Percentiles rank a stretch among this genome's conserved stretches.
Evolutionary conservation across 2,113 vertebrate genomes (phyloP).

Genomic region (Rhegmatorhina hoffmannsi): DNA sequence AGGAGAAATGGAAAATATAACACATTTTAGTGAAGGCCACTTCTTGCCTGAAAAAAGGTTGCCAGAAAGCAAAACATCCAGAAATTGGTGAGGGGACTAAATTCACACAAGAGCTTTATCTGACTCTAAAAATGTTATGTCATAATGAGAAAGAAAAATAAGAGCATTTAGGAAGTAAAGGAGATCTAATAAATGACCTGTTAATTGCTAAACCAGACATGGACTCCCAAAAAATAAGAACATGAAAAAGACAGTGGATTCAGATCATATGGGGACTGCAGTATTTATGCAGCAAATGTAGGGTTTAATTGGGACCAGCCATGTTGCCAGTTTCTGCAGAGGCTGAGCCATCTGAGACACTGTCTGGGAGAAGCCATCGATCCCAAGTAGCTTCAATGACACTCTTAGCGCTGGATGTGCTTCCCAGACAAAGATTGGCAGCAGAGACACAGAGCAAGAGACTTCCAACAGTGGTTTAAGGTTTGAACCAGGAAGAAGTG

Average conservation of each 20-base stretch:
- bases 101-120: background rate
- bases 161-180: constrained; percentile 30
- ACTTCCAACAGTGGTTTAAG: background rate
- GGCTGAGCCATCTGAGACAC: background rate
- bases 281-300: background rate
- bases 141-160: constrained; percentile 25
- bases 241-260: background rate
- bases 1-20: background rate
- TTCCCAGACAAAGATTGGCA: background rate
- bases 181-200: constrained; percentile 41
- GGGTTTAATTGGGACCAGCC: constrained; percentile 2
- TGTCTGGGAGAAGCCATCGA: background rate
- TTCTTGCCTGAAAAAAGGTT: background rate
- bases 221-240: constrained; percentile 17
- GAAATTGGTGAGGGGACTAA: background rate
- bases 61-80: background rate
- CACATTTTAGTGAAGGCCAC: background rate
- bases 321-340: constrained; percentile 3
- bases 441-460: background rate
- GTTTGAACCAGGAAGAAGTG: background rate
- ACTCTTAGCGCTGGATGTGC: background rate
- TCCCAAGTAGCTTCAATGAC: background rate
- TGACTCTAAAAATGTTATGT: background rate
- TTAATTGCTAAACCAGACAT: constrained; percentile 42
- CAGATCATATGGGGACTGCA: background rate